phyloP scores from a whole-genome alignment of 2,888 invertebrate genomes.

The Drosophila buzzatii region DNA sequence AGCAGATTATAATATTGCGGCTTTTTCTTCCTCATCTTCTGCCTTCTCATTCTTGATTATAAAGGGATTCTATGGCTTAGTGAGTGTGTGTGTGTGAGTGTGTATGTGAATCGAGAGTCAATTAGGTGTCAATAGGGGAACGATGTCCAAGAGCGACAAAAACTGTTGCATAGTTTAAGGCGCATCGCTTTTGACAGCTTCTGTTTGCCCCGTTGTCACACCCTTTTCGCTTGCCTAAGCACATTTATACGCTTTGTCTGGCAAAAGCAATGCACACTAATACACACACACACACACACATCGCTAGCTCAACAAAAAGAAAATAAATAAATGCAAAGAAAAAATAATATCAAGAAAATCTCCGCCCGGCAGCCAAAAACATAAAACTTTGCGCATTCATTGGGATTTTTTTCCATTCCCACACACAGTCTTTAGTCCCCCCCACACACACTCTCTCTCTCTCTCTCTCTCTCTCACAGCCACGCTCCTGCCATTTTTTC shows the following conservation, averaged over 20 bases:
- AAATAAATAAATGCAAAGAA: slow-evolving; percentile 47
- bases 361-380: slow-evolving; percentile 76
- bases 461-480: neutral
- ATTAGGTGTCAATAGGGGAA: slow-evolving; percentile 34
- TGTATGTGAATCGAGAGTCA: slow-evolving; percentile 40
- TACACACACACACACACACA: slow-evolving; percentile 10
- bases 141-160: slow-evolving; percentile 10
- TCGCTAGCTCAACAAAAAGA: slow-evolving; percentile 41
- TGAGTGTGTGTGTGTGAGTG: neutral
- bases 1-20: slow-evolving; percentile 46
- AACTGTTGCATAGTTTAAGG: slow-evolving; percentile 71
- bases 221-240: slow-evolving; percentile 75
- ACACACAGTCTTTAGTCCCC: neutral
- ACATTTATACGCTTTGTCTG: slow-evolving; percentile 78
- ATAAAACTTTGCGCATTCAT: slow-evolving; percentile 80
- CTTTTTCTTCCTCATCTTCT: slow-evolving; percentile 1
- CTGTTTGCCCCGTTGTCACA: slow-evolving; percentile 39
- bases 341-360: slow-evolving; percentile 58
- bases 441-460: neutral
- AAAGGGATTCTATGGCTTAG: slow-evolving; percentile 28
- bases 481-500: neutral
- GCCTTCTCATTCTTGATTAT: slow-evolving; percentile 42
- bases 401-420: slow-evolving; percentile 50
- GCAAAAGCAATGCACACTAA: slow-evolving; percentile 27
- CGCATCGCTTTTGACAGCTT: slow-evolving; percentile 49